Evolutionary conservation across 1,140 invertebrate species (phyloP), one percentile per base, ranked within the genome.

Genomic region (Ephestia elutella): DNA sequence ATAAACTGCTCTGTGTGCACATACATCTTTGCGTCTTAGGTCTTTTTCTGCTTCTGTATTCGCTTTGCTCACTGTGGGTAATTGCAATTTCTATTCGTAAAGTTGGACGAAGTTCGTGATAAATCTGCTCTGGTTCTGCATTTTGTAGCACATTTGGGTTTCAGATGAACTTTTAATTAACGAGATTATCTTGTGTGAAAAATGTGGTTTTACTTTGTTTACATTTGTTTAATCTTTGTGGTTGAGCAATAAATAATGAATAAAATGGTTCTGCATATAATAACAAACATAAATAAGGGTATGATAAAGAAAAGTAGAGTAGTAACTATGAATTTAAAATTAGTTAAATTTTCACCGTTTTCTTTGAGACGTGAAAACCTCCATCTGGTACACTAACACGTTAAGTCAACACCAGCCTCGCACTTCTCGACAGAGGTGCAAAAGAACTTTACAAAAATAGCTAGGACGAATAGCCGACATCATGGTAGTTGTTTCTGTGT

Each of bases 401-500:
- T 57, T 65, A 65, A 69, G 71, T 69, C 68, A 68, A 71, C 72
- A 75, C n/a, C 55, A 25, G 20, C 2, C 8, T 2, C 19, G 28
- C 55, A 55, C 54, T 32, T 57, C 58, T 66, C 66, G 70, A 72
- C 71, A 70, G 70, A 71, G 66, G 65, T 72, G 68, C 32, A 60
- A 66, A 66, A 59, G 19, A 25, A 15, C 61, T 62, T 53, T 61
- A 65, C 58, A 66, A 67, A 72, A 73, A 67, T 70, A 66, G 54
- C 60, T 65, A 64, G 55, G 63, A 63, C 61, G 66, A 78, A 73
- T 70, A 65, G 65, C 56, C 51, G 64, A 60, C 71, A 63, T 75
- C 70, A 60, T 68, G 69, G 65, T 58, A 66, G 66, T 78, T 81
- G 68, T 77, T 80, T 71, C 62, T 53, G 67, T 66, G 62, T 78